These are phyloP conservation scores for Centropristis striata DNA, from an alignment of 2,113 vertebrate species.

Conservation along the genomic window DNA sequence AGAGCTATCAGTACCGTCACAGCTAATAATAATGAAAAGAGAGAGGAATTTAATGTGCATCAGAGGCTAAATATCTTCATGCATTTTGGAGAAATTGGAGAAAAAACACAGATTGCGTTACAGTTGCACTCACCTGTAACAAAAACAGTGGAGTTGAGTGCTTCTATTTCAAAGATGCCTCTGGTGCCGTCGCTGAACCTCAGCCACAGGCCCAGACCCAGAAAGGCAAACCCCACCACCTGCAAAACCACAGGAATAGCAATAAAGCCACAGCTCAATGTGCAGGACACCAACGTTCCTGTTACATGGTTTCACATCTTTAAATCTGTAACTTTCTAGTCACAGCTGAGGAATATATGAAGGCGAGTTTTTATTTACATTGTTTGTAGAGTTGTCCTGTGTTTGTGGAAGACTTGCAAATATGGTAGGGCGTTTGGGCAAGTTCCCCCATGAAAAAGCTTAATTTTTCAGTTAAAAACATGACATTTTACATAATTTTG, in stretches of 20 bases:
- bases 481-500: too few relatives aligned
- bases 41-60: background rate
- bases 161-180: constrained; percentile 46
- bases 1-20: constrained; percentile 71
- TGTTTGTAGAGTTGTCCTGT: too few relatives aligned
- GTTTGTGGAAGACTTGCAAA: too few relatives aligned
- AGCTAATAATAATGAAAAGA: constrained; percentile 40
- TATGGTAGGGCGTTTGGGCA: too few relatives aligned
- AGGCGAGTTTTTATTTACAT: background rate
- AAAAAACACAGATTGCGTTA: too few relatives aligned
- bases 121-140: constrained; percentile 59
- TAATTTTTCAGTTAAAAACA: too few relatives aligned
- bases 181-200: constrained; percentile 63
- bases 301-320: background rate
- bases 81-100: background rate
- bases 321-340: background rate
- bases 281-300: background rate
- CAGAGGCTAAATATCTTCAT: background rate
- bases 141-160: constrained; percentile 64
- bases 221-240: constrained; percentile 64
- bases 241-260: constrained; percentile 17
- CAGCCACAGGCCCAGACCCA: constrained; percentile 74
- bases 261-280: background rate
- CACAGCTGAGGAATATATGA: background rate
- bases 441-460: too few relatives aligned